Evolutionary conservation across 53 echinoderm and acorn worm species (phyloP).

Genomic region (Echinometra lucunter): DNA sequence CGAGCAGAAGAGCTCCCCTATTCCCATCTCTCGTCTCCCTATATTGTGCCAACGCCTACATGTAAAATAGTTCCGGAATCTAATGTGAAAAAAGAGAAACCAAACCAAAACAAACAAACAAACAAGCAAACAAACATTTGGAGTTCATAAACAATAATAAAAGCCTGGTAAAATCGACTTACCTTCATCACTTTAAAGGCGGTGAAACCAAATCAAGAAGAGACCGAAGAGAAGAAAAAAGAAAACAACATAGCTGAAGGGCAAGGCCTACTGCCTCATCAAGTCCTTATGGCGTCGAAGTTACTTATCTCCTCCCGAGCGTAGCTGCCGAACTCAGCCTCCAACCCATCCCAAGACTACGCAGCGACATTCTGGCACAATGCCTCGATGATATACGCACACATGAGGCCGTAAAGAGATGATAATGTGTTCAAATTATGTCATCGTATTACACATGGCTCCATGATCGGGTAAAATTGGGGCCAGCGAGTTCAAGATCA

Average conservation of each 20-base stretch:
- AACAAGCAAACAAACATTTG: too few species aligned
- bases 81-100: too few species aligned
- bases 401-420: background rate
- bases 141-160: too few species aligned
- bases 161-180: background rate
- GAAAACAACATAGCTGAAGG: background rate
- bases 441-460: constrained; percentile 30
- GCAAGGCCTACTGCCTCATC: background rate
- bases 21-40: too few species aligned
- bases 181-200: background rate
- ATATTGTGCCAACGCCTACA: too few species aligned
- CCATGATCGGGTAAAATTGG: constrained; percentile 9
- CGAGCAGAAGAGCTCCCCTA: too few species aligned
- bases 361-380: background rate
- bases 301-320: background rate
- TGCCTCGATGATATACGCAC: background rate
- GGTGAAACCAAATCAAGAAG: background rate
- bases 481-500: constrained; percentile 48
- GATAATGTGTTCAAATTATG: constrained; percentile 38
- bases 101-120: too few species aligned
- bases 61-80: too few species aligned
- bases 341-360: background rate
- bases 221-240: background rate
- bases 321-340: background rate
- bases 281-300: too few species aligned